Percentiles rank a stretch among this genome's conserved stretches.
Conservation (phyloP, 2,797 vertebrate genomes). For the Schizopygopsis pylzovi region DNA sequence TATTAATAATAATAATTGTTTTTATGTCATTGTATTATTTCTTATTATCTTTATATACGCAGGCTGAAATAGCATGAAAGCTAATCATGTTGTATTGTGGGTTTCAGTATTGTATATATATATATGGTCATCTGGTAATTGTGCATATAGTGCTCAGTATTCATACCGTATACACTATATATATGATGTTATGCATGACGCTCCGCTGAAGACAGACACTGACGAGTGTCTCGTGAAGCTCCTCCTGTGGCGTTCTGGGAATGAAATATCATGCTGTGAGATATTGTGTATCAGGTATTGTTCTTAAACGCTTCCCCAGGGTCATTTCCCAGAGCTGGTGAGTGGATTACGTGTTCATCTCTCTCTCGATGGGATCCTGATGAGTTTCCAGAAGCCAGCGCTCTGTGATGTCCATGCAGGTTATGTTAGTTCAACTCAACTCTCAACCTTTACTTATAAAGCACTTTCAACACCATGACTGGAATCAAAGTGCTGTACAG, state of each 20-base stretch:
- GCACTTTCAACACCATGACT: too few relatives aligned
- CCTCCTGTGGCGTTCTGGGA: background rate
- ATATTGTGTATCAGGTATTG: background rate
- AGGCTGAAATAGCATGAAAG: background rate
- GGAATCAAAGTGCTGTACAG: too few relatives aligned
- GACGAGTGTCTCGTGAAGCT: background rate
- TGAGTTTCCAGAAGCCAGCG: background rate
- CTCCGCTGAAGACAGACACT: background rate
- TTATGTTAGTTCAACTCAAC: background rate
- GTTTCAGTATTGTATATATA: background rate
- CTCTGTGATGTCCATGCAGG: background rate
- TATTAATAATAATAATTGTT: background rate
- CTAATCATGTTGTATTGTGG: background rate
- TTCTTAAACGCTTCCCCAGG: background rate
- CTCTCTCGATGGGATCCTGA: background rate
- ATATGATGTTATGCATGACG: background rate
- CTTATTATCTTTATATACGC: background rate
- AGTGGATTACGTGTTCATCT: background rate
- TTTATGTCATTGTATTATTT: background rate
- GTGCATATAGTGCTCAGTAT: background rate
- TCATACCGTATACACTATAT: background rate
- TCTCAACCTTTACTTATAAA: too few relatives aligned
- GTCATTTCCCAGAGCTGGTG: background rate
- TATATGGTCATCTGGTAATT: background rate
- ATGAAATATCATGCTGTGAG: background rate